Base-by-base conservation (phyloP, 2,113 vertebrate species). In the Rhabdornis inornatus region DNA sequence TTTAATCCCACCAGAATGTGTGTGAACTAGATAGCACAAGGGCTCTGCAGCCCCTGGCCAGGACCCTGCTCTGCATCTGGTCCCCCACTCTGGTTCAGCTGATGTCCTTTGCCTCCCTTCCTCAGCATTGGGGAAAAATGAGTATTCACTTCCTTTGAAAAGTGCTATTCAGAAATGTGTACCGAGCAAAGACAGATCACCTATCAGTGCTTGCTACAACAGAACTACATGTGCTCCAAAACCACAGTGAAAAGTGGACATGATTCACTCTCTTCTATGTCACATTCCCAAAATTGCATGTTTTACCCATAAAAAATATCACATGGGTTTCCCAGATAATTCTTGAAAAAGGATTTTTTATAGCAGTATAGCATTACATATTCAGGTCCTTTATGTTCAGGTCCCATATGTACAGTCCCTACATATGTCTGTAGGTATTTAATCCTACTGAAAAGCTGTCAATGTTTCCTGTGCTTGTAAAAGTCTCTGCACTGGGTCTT, bases 391-490 rank as follows among this genome's bases (percentile, higher is more conserved):
- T 40, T 40, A 40, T 40, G n/a, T n/a, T n/a, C n/a, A n/a, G n/a
- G n/a, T n/a, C n/a, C 22, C 69, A 33, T 21, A 23, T 22, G 42
- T 6, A 3, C 57, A 63, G 35, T 45, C 18, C 50, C 39, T 35
- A 8, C 0, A 0, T 21, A 11, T 42, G 5, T 33, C n/a, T 55
- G 3, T 8, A 40, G 44, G 40, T 64, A 69, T 35, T 88, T 60
- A 63, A 68, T 44, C 13, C 64, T 65, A 4, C 24, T 57, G 45
- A 83, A 91, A 91, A 52, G 11, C 16, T 93, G 30, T 10, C 40
- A 37, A 4, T 15, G 7, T 28, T 85, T 50, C 57, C 66, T 83
- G 7, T 69, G 18, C 59, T 37, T 65, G 8, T 25, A 64, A 45
- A 21, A 61, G 27, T 53, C 22, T 45, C 40, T 77, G 42, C 28